These are phyloP conservation scores for Pelodytes ibericus DNA, from an alignment of 2,797 vertebrate species.

Conservation along the genomic window DNA sequence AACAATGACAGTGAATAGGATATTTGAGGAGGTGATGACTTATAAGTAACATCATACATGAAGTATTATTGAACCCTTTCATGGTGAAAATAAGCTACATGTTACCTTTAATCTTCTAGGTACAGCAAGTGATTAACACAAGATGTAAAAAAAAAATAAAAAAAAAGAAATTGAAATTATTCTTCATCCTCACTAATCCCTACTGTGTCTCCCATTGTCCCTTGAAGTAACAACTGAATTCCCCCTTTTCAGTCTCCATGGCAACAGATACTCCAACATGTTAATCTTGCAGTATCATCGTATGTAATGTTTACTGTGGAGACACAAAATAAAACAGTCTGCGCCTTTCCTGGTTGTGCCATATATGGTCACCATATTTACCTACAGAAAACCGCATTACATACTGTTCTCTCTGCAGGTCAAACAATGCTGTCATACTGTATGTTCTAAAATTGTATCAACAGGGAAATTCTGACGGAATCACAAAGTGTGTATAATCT, in stretches of 20 bases:
- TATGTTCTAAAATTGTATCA: too few species aligned
- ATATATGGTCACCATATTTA: conserved; percentile 30
- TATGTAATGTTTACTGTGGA: conserved; percentile 48
- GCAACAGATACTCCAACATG: conserved; percentile 29
- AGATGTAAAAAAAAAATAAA: not conserved
- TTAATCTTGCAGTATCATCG: conserved; percentile 42
- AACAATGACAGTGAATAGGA: conserved; percentile 4
- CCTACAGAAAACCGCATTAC: not conserved
- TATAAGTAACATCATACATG: not conserved
- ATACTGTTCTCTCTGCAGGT: not conserved
- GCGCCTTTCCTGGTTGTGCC: conserved; percentile 16
- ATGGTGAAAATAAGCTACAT: not conserved
- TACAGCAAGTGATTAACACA: not conserved
- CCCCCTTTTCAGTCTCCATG: conserved; percentile 27
- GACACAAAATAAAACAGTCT: conserved; percentile 41
- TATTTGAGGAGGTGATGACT: not conserved
- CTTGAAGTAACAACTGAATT: not conserved
- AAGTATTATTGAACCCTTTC: not conserved
- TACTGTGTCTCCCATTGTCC: conserved; percentile 1
- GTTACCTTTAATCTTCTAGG: not conserved
- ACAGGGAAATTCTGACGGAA: too few species aligned
- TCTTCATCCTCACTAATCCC: not conserved
- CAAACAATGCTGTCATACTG: not conserved
- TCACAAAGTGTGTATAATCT: too few species aligned
- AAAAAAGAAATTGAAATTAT: not conserved